Evolutionary conservation across 2,113 vertebrate species (phyloP).

Genomic region (Campylomormyrus numenius): DNA sequence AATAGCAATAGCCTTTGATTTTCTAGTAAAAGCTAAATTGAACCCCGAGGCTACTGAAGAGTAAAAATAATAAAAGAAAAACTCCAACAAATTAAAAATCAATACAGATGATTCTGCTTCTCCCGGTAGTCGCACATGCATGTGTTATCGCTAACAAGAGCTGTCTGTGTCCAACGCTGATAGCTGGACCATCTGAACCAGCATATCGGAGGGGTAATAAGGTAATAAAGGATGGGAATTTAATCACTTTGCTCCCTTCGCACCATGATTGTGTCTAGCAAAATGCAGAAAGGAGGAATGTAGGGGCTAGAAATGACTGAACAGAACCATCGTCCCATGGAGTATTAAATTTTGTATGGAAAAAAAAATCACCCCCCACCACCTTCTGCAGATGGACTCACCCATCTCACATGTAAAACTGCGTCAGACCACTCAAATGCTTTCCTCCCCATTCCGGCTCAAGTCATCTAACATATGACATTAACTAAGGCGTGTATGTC

Average conservation of each 20-base stretch:
- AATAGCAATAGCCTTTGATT: constrained; percentile 9
- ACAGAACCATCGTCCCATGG: not conserved
- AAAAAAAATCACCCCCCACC: not conserved
- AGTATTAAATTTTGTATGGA: not conserved
- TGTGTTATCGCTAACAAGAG: not conserved
- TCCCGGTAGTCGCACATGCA: not conserved
- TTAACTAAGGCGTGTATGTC: not conserved
- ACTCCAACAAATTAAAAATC: constrained; percentile 14
- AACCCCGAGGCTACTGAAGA: constrained; percentile 10
- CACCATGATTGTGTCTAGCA: not conserved
- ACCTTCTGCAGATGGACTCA: not conserved
- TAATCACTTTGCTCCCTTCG: not conserved
- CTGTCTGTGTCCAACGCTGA: not conserved
- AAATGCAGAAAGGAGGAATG: not conserved
- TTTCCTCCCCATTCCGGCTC: not conserved
- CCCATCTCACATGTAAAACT: not conserved
- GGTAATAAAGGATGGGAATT: not conserved
- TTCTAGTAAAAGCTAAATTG: constrained; percentile 4
- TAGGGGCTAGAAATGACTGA: not conserved
- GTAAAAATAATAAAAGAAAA: constrained; percentile 13
- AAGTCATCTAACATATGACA: not conserved
- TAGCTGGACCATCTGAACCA: not conserved
- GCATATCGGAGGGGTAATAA: not conserved
- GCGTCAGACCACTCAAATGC: not conserved
- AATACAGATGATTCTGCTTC: not conserved